Percentiles rank a stretch among this genome's conserved stretches.
phyloP scores from a whole-genome alignment of 2,888 invertebrate genomes.

The Chorisops tibialis region DNA sequence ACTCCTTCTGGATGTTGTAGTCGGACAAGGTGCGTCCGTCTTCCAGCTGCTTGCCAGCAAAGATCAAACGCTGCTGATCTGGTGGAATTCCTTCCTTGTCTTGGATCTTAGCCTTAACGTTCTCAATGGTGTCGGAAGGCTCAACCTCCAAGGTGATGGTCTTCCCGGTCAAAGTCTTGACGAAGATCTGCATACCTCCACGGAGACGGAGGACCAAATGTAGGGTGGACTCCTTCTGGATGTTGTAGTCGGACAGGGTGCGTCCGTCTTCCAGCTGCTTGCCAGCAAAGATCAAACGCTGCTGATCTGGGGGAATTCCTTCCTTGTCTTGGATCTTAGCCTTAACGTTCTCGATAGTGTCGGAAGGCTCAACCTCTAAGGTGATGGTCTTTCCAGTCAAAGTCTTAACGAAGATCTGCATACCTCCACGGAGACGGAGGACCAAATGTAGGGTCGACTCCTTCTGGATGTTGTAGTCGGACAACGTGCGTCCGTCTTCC shows the following conservation, averaged over 20 bases:
- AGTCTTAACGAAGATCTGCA: conserved; percentile 29
- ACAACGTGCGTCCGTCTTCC: conserved; percentile 28
- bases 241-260: conserved; percentile 27
- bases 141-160: conserved; percentile 29
- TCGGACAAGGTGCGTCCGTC: conserved; percentile 28
- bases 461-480: conserved; percentile 30
- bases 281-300: conserved; percentile 29
- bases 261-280: conserved; percentile 29
- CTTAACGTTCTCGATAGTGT: conserved; percentile 29
- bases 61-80: conserved; percentile 28
- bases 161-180: conserved; percentile 28
- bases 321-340: conserved; percentile 30
- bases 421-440: conserved; percentile 30
- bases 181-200: conserved; percentile 28
- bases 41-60: conserved; percentile 21
- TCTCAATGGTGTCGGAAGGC: conserved; percentile 26
- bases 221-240: conserved; percentile 27
- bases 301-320: conserved; percentile 29
- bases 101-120: conserved; percentile 28
- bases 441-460: conserved; percentile 29
- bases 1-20: conserved; percentile 28
- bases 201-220: conserved; percentile 28
- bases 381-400: conserved; percentile 29
- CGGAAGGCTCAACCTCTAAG: conserved; percentile 27
- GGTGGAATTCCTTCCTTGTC: conserved; percentile 29